Evolutionary conservation across 23 tunicate species (phyloP).

Genomic region (Halocynthia aurantium): DNA sequence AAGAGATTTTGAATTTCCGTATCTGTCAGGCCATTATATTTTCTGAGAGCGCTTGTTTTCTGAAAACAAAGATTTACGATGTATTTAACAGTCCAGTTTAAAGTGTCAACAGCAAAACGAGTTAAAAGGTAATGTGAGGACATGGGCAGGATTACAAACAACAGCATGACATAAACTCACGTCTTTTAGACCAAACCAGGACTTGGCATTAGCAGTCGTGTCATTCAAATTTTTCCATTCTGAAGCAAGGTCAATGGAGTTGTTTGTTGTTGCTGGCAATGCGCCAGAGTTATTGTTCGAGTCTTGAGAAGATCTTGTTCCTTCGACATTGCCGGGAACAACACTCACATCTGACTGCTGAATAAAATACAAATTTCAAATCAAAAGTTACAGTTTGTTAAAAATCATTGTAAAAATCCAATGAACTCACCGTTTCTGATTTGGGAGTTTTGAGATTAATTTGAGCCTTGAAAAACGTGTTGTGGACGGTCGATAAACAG

Average conservation of each 20-base stretch:
- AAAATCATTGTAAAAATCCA: no score
- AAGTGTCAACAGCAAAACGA: neutral
- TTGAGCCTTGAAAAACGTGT: conserved; percentile 21
- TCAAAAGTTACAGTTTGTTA: no score
- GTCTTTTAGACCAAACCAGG: conserved; percentile 33
- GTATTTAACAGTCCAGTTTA: neutral
- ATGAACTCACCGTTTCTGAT: no score
- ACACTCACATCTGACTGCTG: neutral
- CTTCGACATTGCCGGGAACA: neutral
- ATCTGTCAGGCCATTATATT: conserved; percentile 37
- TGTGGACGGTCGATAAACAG: conserved; percentile 29
- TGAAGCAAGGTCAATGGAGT: neutral
- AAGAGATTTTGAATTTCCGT: conserved; percentile 48
- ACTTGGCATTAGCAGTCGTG: conserved; percentile 5
- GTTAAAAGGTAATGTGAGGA: neutral
- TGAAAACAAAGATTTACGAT: neutral
- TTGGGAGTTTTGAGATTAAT: conserved; percentile 10
- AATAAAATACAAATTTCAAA: no score
- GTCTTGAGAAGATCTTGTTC: neutral
- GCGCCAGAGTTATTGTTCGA: neutral
- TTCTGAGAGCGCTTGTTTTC: conserved; percentile 29
- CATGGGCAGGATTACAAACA: neutral
- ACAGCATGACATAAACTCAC: conserved; percentile 5
- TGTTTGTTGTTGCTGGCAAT: neutral
- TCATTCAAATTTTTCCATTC: conserved; percentile 32